phyloP scores from a whole-genome alignment of 2,113 vertebrate species.

The Nyctereutes procyonoides region DNA sequence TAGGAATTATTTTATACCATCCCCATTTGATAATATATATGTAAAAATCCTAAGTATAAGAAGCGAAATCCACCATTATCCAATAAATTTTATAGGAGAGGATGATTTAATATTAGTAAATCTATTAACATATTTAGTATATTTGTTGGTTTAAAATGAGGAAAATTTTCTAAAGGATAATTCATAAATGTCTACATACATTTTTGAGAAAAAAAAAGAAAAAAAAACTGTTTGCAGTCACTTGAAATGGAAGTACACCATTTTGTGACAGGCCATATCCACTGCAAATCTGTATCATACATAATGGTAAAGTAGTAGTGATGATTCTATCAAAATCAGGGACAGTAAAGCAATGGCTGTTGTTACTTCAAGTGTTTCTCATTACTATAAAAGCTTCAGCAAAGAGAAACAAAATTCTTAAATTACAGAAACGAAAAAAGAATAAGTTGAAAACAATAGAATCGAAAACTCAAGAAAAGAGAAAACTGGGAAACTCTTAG shows the following conservation, averaged over 20 bases:
- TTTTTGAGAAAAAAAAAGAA: neutral
- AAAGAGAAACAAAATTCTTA: neutral
- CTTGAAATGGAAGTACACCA: neutral
- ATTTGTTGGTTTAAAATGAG: neutral
- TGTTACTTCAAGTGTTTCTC: neutral
- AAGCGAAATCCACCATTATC: neutral
- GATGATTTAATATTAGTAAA: neutral
- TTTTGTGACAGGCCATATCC: neutral
- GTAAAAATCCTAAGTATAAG: neutral
- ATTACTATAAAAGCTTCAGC: constrained; percentile 18
- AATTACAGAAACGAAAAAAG: neutral
- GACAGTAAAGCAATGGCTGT: neutral
- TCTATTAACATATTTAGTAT: neutral
- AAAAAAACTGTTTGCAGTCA: neutral
- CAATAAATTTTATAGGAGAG: neutral
- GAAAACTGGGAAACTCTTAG: neutral
- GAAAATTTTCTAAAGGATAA: neutral
- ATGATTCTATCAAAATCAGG: neutral
- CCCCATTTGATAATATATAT: neutral
- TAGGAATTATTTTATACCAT: neutral
- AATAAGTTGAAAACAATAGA: neutral
- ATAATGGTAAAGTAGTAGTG: neutral
- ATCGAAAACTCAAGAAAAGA: neutral
- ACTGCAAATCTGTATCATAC: neutral
- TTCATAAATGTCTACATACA: neutral